phyloP scores from a whole-genome alignment of 2,113 vertebrate species.

The Strix uralensis region DNA sequence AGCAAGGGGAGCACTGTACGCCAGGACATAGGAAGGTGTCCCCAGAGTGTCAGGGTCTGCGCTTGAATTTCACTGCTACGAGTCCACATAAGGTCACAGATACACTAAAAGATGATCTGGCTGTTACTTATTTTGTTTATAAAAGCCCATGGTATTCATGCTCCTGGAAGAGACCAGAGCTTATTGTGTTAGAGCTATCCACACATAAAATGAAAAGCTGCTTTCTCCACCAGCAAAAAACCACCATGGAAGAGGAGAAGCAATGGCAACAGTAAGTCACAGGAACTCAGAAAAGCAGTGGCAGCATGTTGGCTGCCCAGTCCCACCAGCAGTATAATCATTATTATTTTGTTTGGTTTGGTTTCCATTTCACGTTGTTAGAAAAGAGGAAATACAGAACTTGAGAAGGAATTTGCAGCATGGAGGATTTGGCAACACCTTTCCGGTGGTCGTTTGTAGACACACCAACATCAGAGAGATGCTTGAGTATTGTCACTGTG shows the following conservation, averaged over 20 bases:
- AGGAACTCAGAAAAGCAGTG: background rate
- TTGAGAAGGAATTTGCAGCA: background rate
- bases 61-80: accelerated
- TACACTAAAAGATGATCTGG: background rate
- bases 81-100: accelerated
- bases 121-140: background rate
- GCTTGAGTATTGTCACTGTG: background rate
- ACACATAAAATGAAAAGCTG: background rate
- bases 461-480: background rate
- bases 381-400: background rate
- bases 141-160: background rate
- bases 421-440: accelerated
- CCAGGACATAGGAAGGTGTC: background rate
- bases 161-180: background rate
- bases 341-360: background rate
- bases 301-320: accelerated
- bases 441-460: background rate
- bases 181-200: background rate
- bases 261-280: background rate
- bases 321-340: background rate
- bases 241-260: background rate
- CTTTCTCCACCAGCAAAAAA: background rate
- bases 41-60: background rate
- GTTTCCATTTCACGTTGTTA: background rate
- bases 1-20: background rate